A percentile compares a stretch with the other conserved stretches of the same genome.
Evolutionary conservation across 1,140 invertebrate species (phyloP).

Genomic region (Pygmarrhopalites habei): DNA sequence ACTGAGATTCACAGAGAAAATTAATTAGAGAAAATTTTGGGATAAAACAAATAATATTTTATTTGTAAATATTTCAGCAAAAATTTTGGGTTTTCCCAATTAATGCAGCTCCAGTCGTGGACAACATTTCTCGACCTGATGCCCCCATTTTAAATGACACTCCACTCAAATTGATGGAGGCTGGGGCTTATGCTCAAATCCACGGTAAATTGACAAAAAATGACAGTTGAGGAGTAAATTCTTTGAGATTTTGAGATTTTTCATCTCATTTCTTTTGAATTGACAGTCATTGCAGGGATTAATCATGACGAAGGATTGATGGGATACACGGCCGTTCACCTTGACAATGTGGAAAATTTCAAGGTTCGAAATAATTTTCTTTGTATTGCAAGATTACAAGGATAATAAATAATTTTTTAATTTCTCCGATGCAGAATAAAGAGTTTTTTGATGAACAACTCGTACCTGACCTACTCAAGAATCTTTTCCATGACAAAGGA

Average conservation of each 20-base stretch:
- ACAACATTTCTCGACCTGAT: slow-evolving; percentile 27
- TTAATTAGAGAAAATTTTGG: no score
- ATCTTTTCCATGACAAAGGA: slow-evolving; percentile 9
- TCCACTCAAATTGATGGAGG: slow-evolving; percentile 37
- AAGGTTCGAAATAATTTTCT: no score
- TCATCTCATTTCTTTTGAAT: no score
- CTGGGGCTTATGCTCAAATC: slow-evolving; percentile 37
- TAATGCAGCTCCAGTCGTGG: slow-evolving; percentile 33
- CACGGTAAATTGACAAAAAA: slow-evolving; percentile 18
- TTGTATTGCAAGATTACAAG: no score
- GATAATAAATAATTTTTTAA: no score
- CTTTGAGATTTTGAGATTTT: no score
- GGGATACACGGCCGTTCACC: slow-evolving; percentile 12
- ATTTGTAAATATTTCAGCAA: no score
- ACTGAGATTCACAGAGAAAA: no score
- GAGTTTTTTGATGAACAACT: slow-evolving; percentile 28
- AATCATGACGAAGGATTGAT: slow-evolving; percentile 39
- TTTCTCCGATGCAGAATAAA: no score
- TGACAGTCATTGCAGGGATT: slow-evolving; percentile 36
- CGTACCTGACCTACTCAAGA: slow-evolving; percentile 11
- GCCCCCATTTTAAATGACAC: slow-evolving; percentile 36
- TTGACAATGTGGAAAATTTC: slow-evolving; percentile 25
- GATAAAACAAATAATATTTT: no score
- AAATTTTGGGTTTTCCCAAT: slow-evolving; percentile 4
- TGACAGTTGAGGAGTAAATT: background rate